These are phyloP conservation scores for Salticus scenicus DNA, from an alignment of 2,888 invertebrate species.

Conservation along the genomic window DNA sequence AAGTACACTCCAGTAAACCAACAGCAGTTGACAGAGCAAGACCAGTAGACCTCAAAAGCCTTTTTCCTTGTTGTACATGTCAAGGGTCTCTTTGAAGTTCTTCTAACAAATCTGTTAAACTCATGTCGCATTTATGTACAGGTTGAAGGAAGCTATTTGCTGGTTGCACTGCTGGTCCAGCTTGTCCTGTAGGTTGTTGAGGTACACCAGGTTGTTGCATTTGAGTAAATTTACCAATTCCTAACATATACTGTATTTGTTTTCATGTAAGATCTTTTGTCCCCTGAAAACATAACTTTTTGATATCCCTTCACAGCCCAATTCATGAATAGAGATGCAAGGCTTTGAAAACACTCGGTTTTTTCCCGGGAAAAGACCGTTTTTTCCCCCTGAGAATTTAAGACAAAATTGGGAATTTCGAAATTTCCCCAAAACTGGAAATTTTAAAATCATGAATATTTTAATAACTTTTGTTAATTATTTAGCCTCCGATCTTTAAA, in stretches of 20 bases:
- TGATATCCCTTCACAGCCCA: slow-evolving; percentile 91
- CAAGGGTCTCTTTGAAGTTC: slow-evolving; percentile 92
- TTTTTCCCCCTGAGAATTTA: too few relatives aligned
- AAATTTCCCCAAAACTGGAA: too few relatives aligned
- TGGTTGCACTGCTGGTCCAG: slow-evolving; percentile 76
- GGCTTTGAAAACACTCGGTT: too few relatives aligned
- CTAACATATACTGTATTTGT: slow-evolving; percentile 85
- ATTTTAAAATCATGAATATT: too few relatives aligned
- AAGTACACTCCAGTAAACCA: slow-evolving; percentile 93
- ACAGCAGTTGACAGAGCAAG: slow-evolving; percentile 98
- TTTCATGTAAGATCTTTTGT: slow-evolving; percentile 97
- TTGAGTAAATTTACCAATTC: slow-evolving; percentile 74
- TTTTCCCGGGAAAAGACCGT: too few relatives aligned
- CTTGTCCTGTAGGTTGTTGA: slow-evolving; percentile 66
- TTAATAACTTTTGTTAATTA: too few relatives aligned
- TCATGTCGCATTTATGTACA: slow-evolving; percentile 95
- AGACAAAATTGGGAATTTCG: too few relatives aligned
- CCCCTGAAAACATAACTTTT: slow-evolving; percentile 99
- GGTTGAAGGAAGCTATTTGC: slow-evolving; percentile 94
- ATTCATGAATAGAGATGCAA: too few relatives aligned
- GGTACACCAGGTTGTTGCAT: slow-evolving; percentile 71
- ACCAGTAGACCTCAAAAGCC: slow-evolving; percentile 94
- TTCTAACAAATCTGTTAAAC: slow-evolving; percentile 93
- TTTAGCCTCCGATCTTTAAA: too few relatives aligned
- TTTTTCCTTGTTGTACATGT: slow-evolving; percentile 96